Evolutionary conservation across 2,113 vertebrate genomes (phyloP).

Genomic region (Octodon degus): DNA sequence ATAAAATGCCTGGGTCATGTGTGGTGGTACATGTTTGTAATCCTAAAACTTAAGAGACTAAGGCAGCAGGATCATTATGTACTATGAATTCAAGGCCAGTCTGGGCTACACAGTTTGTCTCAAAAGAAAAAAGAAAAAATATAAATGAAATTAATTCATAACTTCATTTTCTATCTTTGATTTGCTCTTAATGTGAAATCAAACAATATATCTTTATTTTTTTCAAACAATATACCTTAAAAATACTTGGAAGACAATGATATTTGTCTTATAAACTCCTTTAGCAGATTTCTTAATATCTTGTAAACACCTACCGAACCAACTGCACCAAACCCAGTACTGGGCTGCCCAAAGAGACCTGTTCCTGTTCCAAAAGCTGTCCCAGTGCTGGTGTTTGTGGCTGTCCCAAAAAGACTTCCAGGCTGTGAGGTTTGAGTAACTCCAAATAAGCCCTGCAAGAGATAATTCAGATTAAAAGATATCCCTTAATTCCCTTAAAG

Average conservation of each 20-base stretch:
- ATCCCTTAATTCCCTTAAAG: neutral
- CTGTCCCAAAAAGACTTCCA: conserved; percentile 92
- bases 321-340: conserved; percentile 93
- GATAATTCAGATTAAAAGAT: conserved; percentile 63
- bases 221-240: neutral
- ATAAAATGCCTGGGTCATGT: neutral
- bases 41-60: neutral
- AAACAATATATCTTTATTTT: neutral
- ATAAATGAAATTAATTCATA: neutral
- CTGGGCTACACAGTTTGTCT: neutral
- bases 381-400: conserved; percentile 92
- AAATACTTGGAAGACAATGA: conserved; percentile 3
- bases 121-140: neutral
- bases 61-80: neutral
- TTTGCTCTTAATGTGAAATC: conserved; percentile 24
- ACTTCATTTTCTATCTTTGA: conserved; percentile 7
- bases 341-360: conserved; percentile 93
- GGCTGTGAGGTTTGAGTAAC: conserved; percentile 92
- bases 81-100: neutral
- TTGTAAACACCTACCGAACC: conserved; percentile 88
- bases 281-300: neutral
- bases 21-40: neutral
- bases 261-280: conserved; percentile 33
- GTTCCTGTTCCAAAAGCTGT: conserved; percentile 92
- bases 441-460: conserved; percentile 93